Conservation (phyloP, 1,140 invertebrate genomes). For the Heliconius eleuchia region DNA sequence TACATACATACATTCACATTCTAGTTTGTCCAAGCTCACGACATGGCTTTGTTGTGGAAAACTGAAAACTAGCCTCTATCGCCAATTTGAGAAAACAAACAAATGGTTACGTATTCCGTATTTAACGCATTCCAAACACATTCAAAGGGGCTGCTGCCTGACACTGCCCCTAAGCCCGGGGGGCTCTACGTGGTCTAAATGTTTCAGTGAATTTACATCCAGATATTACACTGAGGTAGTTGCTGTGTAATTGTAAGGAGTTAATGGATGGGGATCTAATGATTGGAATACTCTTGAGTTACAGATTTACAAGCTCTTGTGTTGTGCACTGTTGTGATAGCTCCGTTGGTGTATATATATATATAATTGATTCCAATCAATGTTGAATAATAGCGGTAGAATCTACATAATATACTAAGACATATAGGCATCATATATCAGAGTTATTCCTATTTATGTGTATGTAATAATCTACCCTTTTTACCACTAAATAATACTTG, state of each 20-base stretch:
- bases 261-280: not conserved
- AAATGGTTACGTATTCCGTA: constrained; percentile 47
- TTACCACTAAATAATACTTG: too few relatives aligned
- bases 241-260: constrained; percentile 22
- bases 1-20: not conserved
- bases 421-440: too few relatives aligned
- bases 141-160: constrained; percentile 43
- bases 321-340: not conserved
- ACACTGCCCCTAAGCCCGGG: constrained; percentile 44
- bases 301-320: not conserved
- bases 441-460: too few relatives aligned
- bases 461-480: too few relatives aligned
- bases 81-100: constrained; percentile 29
- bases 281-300: not conserved
- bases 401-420: not conserved
- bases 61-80: constrained; percentile 16
- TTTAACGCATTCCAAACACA: constrained; percentile 70
- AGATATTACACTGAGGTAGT: constrained; percentile 37
- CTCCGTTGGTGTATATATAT: not conserved
- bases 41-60: constrained; percentile 22
- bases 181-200: constrained; percentile 66
- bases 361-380: too few relatives aligned
- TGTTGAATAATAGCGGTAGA: not conserved
- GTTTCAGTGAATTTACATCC: constrained; percentile 65
- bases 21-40: not conserved